Evolutionary conservation across 2,113 vertebrate genomes (phyloP).

Genomic region (Eptatretus burgeri): DNA sequence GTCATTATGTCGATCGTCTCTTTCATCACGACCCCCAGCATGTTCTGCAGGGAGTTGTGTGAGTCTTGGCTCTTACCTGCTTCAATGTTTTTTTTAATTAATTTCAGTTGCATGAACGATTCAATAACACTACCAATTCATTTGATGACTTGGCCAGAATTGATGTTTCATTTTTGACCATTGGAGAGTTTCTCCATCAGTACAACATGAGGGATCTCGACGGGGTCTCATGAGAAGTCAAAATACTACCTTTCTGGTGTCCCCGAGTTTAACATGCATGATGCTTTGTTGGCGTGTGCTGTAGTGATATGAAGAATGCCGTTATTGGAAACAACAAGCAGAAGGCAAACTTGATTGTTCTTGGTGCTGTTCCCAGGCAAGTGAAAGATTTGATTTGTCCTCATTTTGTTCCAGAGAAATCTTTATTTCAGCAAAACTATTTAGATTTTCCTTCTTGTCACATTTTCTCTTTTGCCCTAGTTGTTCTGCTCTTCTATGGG

Average conservation of each 20-base stretch:
- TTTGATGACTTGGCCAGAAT: neutral
- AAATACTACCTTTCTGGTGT: neutral
- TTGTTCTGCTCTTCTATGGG: no score
- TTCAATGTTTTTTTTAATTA: constrained; percentile 13
- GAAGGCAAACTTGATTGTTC: constrained; percentile 96
- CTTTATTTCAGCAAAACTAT: no score
- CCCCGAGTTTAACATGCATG: constrained; percentile 6
- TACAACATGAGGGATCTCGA: no score
- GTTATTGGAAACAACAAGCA: constrained; percentile 99
- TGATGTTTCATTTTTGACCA: neutral
- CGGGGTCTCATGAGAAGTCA: neutral
- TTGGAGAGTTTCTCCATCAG: neutral
- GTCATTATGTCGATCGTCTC: constrained; percentile 92
- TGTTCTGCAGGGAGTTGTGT: constrained; percentile 97
- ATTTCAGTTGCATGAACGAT: constrained; percentile 7
- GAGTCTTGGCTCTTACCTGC: constrained; percentile 26
- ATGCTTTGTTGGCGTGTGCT: constrained; percentile 19
- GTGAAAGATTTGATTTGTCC: constrained; percentile 9
- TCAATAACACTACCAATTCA: constrained; percentile 10
- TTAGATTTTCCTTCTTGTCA: no score
- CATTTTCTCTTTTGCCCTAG: no score
- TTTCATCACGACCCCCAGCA: constrained; percentile 96
- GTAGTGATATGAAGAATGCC: constrained; percentile 98
- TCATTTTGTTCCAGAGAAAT: no score
- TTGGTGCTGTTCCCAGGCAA: constrained; percentile 90